Evolutionary conservation across 2,888 invertebrate genomes (phyloP), one percentile per base, ranked within the genome.

Genomic region (Leucania comma): DNA sequence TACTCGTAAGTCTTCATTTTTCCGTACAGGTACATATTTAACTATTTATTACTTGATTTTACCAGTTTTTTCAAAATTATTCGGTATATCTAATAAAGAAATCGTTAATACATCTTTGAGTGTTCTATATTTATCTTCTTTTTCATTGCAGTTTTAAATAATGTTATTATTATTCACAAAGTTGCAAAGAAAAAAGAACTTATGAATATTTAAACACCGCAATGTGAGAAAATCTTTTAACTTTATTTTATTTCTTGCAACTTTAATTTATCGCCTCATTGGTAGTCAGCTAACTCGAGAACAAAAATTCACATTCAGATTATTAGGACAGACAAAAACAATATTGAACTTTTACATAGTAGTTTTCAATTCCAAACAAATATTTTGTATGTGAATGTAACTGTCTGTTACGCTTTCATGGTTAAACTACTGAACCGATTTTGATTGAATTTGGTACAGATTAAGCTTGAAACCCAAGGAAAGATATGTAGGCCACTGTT

Each of bases 131-230:
- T 22, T 65, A 12, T 64, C 22, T 4, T 12, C 5, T 22, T 46
- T 24, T 29, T 48, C 12, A n/a, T 14, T 71, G 53, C 35, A 54
- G 2, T 54, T 46, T 9, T 66, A 51, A 46, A 51, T 57, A 35
- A 76, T 32, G 2, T 22, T 29, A 72, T 72, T 32, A 56, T 56
- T 48, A 56, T 75, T 75, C 68, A 72, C 46, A 20, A 56, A 67
- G 54, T 35, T 32, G 48, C 56, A 56, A 50, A 68, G n/a, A 46
- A 42, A 56, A 50, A 35, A 51, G 24, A 72, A 22, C 76, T 56
- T 35, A 76, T 68, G 69, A 72, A 76, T 75, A 57, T 68, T 46
- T 51, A 57, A 68, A 57, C 20, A 26, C 14, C 22, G 48, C 32
- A 35, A 24, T 56, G 42, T 42, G 56, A 57, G 56, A 72, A 46